A percentile compares a stretch with the other conserved stretches of the same genome.
Evolutionary conservation across 2,797 vertebrate species (phyloP).

Genomic region (Aulostomus chinensis): DNA sequence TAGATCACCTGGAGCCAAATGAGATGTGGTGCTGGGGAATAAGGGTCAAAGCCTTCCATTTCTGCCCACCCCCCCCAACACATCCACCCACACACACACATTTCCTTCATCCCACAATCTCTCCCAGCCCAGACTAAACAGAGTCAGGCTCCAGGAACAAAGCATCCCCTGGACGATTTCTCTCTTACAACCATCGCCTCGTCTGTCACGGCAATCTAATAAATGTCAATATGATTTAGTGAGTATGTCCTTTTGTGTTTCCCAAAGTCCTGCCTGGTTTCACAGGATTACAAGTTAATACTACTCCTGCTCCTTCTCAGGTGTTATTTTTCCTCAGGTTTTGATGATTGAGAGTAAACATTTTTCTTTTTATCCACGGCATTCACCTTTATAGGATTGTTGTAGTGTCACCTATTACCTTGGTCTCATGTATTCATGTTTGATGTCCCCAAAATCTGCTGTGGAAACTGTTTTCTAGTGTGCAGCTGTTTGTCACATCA

Average conservation of each 20-base stretch:
- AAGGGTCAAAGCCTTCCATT: conserved; percentile 61
- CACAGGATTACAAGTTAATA: conserved; percentile 17
- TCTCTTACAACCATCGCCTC: conserved; percentile 32
- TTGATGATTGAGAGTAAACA: not conserved
- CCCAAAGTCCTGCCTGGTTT: conserved; percentile 49
- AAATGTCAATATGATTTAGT: conserved; percentile 68
- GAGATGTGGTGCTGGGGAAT: conserved; percentile 68
- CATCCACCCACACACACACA: not conserved
- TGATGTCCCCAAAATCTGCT: conserved; percentile 21
- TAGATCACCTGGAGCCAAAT: conserved; percentile 73
- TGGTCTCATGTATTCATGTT: conserved; percentile 24
- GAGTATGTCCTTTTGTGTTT: conserved; percentile 66
- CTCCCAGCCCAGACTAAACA: conserved; percentile 30
- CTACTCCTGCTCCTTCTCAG: not conserved
- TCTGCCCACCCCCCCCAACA: not conserved
- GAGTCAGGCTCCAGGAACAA: conserved; percentile 40
- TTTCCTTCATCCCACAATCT: conserved; percentile 15
- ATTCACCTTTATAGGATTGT: not conserved
- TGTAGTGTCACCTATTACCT: conserved; percentile 11
- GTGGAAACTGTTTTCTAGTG: conserved; percentile 19
- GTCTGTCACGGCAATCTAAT: conserved; percentile 50
- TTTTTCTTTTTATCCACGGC: not conserved
- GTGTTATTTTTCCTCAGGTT: not conserved
- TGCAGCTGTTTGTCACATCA: conserved; percentile 41
- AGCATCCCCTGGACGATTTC: conserved; percentile 39